A percentile compares a stretch with the other conserved stretches of the same genome.
These are phyloP conservation scores for Chrysolina haemoptera DNA, from an alignment of 2,888 invertebrate genomes.

Conservation along the genomic window DNA sequence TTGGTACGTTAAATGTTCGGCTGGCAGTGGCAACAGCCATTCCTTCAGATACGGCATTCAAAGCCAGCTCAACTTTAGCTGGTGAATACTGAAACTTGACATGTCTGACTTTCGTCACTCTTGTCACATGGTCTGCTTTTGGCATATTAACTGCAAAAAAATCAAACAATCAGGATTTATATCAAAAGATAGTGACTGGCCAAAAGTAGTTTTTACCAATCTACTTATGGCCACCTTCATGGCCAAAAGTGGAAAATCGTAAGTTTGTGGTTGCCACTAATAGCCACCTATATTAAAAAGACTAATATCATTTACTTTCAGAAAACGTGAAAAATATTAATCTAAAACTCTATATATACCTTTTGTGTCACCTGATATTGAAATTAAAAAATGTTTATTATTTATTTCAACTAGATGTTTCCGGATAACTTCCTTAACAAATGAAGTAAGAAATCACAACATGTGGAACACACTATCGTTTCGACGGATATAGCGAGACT, in stretches of 20 bases:
- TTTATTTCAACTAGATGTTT: slow-evolving; percentile 10
- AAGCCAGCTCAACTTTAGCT: slow-evolving; percentile 28
- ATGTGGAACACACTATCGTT: slow-evolving; percentile 16
- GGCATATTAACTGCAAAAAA: slow-evolving; percentile 16
- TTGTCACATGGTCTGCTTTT: slow-evolving; percentile 17
- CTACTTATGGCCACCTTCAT: slow-evolving; percentile 29
- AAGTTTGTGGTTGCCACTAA: slow-evolving; percentile 27
- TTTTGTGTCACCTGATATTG: slow-evolving; percentile 25
- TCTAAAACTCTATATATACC: slow-evolving; percentile 25
- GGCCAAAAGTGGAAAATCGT: slow-evolving; percentile 25
- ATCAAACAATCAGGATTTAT: slow-evolving; percentile 22
- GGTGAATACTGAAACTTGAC: slow-evolving; percentile 31
- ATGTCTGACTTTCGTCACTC: slow-evolving; percentile 26
- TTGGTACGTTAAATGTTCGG: slow-evolving; percentile 23
- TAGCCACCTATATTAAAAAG: slow-evolving; percentile 24
- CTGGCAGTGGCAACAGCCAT: slow-evolving; percentile 26
- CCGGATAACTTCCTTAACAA: slow-evolving; percentile 15
- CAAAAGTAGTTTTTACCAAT: slow-evolving; percentile 25
- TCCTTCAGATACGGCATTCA: slow-evolving; percentile 29
- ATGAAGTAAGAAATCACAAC: slow-evolving; percentile 16
- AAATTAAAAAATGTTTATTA: slow-evolving; percentile 21
- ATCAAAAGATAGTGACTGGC: slow-evolving; percentile 22
- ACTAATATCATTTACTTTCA: slow-evolving; percentile 25
- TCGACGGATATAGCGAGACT: slow-evolving; percentile 2
- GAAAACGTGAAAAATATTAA: slow-evolving; percentile 27